These are phyloP conservation scores for Bombyx mandarina DNA, from an alignment of 1,140 invertebrate species.

Conservation along the genomic window DNA sequence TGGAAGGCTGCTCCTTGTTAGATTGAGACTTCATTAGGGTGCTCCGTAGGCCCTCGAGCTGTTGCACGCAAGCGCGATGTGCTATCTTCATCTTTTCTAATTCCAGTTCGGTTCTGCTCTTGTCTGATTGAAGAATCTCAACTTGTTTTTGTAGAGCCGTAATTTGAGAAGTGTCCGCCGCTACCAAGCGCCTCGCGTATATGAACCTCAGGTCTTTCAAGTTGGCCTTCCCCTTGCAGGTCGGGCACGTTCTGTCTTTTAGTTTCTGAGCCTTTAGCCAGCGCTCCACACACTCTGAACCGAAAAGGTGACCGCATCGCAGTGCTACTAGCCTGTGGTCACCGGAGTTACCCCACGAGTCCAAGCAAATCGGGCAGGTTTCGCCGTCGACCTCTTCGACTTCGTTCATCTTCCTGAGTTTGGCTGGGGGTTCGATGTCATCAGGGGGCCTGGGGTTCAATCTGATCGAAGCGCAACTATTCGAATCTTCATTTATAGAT, in stretches of 20 bases:
- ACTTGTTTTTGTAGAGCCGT: constrained; percentile 71
- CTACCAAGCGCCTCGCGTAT: constrained; percentile 67
- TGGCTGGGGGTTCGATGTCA: constrained; percentile 41
- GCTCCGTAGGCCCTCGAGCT: constrained; percentile 54
- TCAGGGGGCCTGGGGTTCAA: constrained; percentile 7
- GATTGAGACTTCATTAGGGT: constrained; percentile 44
- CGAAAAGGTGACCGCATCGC: constrained; percentile 94
- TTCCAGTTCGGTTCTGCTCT: constrained; percentile 43
- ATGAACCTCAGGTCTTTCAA: constrained; percentile 81
- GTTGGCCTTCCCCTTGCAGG: constrained; percentile 86
- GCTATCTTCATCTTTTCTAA: constrained; percentile 48
- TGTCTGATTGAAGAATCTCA: constrained; percentile 46
- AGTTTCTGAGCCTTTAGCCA: constrained; percentile 77
- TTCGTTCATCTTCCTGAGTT: constrained; percentile 38
- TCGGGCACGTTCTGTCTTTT: constrained; percentile 79
- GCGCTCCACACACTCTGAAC: constrained; percentile 83
- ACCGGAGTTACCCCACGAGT: constrained; percentile 88
- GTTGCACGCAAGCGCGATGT: constrained; percentile 58
- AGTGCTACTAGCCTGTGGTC: constrained; percentile 86
- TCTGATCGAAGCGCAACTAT: constrained; percentile 13
- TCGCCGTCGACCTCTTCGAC: constrained; percentile 74
- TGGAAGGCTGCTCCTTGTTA: constrained; percentile 30
- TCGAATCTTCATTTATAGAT: constrained; percentile 22
- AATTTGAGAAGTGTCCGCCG: constrained; percentile 69
- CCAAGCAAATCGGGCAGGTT: constrained; percentile 90